A percentile compares a stretch with the other conserved stretches of the same genome.
phyloP scores from a whole-genome alignment of 37 sponge, comb jelly and placozoan genomes.

The Mnemiopsis leidyi region DNA sequence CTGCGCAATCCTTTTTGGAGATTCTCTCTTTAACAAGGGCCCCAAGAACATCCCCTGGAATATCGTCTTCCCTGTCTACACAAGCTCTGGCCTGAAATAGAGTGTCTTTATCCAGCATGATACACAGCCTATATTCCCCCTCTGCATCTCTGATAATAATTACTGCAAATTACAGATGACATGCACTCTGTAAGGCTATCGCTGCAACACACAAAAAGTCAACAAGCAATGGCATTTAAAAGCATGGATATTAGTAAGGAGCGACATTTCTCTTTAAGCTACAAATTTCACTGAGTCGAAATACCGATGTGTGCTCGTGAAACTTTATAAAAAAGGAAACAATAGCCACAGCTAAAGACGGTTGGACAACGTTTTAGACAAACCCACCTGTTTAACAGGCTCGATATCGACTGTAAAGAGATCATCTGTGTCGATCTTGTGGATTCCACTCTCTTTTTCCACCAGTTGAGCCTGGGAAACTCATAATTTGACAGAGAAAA shows the following conservation, averaged over 20 bases:
- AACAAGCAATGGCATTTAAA: not conserved
- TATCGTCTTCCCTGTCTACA: not conserved
- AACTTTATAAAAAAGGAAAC: not conserved
- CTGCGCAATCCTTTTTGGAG: slow-evolving; percentile 27
- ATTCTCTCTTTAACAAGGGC: slow-evolving; percentile 44
- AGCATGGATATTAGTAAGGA: too few relatives aligned
- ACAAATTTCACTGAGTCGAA: too few relatives aligned
- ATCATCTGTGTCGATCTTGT: slow-evolving; percentile 2
- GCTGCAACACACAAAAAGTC: not conserved
- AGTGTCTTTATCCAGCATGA: too few relatives aligned
- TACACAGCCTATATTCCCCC: too few relatives aligned
- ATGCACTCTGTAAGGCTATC: not conserved
- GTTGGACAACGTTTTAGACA: not conserved
- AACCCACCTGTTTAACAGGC: not conserved
- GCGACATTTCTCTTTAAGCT: too few relatives aligned
- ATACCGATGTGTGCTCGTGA: too few relatives aligned
- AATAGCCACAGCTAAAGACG: not conserved
- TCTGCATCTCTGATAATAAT: not conserved
- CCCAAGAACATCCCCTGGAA: slow-evolving; percentile 43
- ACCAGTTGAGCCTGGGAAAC: slow-evolving; percentile 32
- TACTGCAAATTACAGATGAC: not conserved
- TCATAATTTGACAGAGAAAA: too few relatives aligned
- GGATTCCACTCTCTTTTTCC: slow-evolving; percentile 32
- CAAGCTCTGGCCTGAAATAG: not conserved
- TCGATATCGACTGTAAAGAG: slow-evolving; percentile 41